Base-by-base conservation (phyloP, 1,140 invertebrate genomes). In the Arctopsyche grandis region DNA sequence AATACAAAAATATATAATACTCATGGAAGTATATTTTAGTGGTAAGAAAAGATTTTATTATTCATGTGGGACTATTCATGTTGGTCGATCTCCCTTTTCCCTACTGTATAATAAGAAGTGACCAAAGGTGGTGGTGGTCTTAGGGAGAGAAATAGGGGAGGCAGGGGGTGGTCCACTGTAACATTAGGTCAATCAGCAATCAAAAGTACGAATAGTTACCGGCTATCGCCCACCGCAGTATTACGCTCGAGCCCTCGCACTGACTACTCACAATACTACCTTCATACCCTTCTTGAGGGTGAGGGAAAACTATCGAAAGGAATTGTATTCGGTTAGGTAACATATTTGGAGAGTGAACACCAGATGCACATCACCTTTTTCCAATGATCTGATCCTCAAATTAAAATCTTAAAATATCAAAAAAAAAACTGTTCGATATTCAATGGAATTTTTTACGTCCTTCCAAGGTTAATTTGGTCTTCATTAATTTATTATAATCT, bases 181-280 rank as follows among this genome's bases (percentile, higher is more conserved):
- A 82, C 81, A 82, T 82, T 82, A 82, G 81, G 81, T 82, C 81
- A 82, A 82, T 82, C 81, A 82, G 81, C 81, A 82, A 82, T 82
- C 81, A 82, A 82, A 79, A 78, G 81, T 80, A 82, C 78, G 75
- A 78, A 82, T 74, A 79, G 78, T 63, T 71, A 52, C 24, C 16
- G 74, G 74, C 46, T 69, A 77, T 77, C 75, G 75, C 60, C 63
- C 24, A 69, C 21, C 77, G 38, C 69, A 73, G 66, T 71, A 71
- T 78, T 78, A 73, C 56, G 26, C 19, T 66, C 48, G 44, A 38
- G 58, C 74, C 19, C 24, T 56, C 16, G 48, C 73, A 46, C 56
- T 44, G 71, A 16, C 10, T 52, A 52, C 48, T 52, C 48, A 52
- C 48, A 52, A 52, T 52, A 52, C 48, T 52, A 71, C 70, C 19